Base-by-base conservation (phyloP, 2,113 vertebrate species). In the Microcebus griseorufus region DNA sequence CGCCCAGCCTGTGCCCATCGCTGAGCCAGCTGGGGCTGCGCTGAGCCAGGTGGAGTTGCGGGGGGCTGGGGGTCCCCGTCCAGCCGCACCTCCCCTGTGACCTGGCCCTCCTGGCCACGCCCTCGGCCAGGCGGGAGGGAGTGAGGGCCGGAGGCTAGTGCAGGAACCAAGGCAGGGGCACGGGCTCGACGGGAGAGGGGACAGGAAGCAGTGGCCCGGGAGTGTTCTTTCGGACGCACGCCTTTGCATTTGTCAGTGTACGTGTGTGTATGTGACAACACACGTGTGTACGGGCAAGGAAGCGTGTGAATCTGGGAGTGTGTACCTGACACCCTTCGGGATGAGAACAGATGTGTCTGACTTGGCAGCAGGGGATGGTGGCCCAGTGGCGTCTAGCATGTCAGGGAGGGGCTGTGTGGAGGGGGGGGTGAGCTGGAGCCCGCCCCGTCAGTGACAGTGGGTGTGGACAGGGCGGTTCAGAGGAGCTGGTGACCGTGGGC, bases 181-280 rank as follows among this genome's bases (percentile, higher is more conserved):
- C 8, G 13, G 14, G 69, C 83, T 29, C 10, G 42, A 45, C 4
- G 0, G 0, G 10, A 60, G 64, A 34, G 12, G 6, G 62, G 70
- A 39, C 23, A 69, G 85, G 67, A 75, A 42, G 87, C n/a, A 23
- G 76, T 10, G 20, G 67, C 42, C 78, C 69, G 9, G 1, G 58
- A 39, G 58, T 27, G 37, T 58, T 53, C 75, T 7, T 3, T 1
- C 2, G 37, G 3, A 18, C 3, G 0, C 1, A 9, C n/a, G 73
- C 60, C 93, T 93, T 85, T 62, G 29, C 8, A 4, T 18, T 23
- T 64, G 62, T 60, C 37, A 1, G 82, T 27, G 34, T 32, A 14
- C 34, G 0, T 12, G 34, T 58, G n/a, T 16, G 12, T 34, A 5
- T 37, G 65, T 79, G 88, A 51, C 2, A 6, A 22, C 73, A n/a